Evolutionary conservation across 2,797 vertebrate genomes (phyloP).

Genomic region (Sebastes itinus): DNA sequence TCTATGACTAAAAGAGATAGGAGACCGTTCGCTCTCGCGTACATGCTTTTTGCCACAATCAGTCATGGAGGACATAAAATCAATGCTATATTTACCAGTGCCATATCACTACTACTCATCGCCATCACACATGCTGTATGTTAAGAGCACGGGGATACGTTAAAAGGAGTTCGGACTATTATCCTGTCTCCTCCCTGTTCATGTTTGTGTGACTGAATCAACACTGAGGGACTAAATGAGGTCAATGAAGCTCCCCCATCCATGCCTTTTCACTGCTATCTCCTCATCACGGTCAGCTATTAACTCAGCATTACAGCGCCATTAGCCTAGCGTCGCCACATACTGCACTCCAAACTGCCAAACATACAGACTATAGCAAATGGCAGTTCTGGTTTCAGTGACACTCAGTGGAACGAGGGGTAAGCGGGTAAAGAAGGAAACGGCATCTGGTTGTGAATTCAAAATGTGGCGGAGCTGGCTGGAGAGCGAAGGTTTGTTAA

Average conservation of each 20-base stretch:
- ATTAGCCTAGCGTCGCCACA: constrained; percentile 59
- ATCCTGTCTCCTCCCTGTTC: background rate
- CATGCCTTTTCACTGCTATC: constrained; percentile 40
- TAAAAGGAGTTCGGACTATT: background rate
- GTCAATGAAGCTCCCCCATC: constrained; percentile 54
- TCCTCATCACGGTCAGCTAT: constrained; percentile 53
- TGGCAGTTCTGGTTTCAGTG: constrained; percentile 41
- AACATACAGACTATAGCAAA: constrained; percentile 41
- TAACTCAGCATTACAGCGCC: constrained; percentile 57
- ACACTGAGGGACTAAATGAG: constrained; percentile 57
- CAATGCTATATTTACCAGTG: constrained; percentile 61
- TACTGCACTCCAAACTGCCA: constrained; percentile 26
- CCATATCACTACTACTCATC: constrained; percentile 38
- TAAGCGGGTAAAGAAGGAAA: background rate
- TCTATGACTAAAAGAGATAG: constrained; percentile 58
- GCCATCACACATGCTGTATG: constrained; percentile 11
- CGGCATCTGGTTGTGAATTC: constrained; percentile 42
- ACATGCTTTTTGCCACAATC: constrained; percentile 43
- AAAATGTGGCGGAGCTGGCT: constrained; percentile 2
- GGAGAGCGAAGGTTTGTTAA: background rate
- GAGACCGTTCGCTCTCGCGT: constrained; percentile 38
- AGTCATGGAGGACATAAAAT: constrained; percentile 62
- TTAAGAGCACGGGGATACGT: background rate
- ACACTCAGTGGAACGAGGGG: constrained; percentile 25
- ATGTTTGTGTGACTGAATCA: constrained; percentile 45